These are phyloP conservation scores for Melanchra persicariae DNA, from an alignment of 2,888 invertebrate species.

Conservation along the genomic window DNA sequence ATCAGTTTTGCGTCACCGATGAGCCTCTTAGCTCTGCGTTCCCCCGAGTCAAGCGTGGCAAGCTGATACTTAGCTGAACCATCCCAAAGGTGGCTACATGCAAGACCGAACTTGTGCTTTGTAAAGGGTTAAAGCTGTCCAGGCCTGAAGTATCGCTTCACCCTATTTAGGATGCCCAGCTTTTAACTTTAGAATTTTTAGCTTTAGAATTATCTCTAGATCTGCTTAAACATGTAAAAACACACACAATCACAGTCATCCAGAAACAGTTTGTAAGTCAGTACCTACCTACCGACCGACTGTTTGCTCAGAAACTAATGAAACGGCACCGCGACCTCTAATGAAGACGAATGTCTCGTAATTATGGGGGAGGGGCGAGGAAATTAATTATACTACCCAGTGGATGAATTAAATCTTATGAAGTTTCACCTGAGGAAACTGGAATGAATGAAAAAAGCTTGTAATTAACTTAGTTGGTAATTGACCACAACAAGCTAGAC, in stretches of 20 bases:
- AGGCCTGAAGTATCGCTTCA: no score
- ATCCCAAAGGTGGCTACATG: no score
- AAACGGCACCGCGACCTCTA: constrained; percentile 53
- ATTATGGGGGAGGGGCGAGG: constrained; percentile 56
- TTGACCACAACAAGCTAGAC: background rate
- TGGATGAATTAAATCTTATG: constrained; percentile 47
- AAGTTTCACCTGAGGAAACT: constrained; percentile 1
- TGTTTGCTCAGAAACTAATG: constrained; percentile 54
- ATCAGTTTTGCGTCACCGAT: no score
- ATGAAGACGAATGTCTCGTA: constrained; percentile 65
- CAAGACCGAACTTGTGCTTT: no score
- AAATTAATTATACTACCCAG: constrained; percentile 56
- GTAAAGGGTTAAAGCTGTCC: no score
- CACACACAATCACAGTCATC: constrained; percentile 4
- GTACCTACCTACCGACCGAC: background rate
- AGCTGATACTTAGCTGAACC: no score
- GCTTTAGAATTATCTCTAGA: no score
- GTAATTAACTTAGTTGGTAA: background rate
- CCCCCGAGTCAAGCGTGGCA: no score
- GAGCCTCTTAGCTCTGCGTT: no score
- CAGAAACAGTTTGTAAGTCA: constrained; percentile 21
- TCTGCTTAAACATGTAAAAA: background rate
- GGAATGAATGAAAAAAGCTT: background rate
- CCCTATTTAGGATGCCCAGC: no score
- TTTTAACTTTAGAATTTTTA: no score